Conservation (phyloP, 2,888 invertebrate species). For the Dromius quadrimaculatus region DNA sequence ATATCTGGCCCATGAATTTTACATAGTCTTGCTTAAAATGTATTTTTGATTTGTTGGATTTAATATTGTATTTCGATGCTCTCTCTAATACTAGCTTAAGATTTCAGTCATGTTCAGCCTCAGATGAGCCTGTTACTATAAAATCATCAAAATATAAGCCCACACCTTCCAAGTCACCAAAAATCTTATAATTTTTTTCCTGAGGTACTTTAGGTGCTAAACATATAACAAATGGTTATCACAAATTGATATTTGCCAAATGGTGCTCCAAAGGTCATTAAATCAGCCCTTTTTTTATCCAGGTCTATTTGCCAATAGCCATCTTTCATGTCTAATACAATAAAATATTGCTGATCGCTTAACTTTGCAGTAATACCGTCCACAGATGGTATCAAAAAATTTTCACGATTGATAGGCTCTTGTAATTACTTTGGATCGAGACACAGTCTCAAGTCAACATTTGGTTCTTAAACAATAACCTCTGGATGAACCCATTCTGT, state of each 20-base stretch:
- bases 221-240: constrained; percentile 9
- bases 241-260: constrained; percentile 11
- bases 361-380: not conserved
- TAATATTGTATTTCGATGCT: constrained; percentile 4
- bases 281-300: constrained; percentile 12
- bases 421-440: not conserved
- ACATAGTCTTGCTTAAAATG: not conserved
- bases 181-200: constrained; percentile 7
- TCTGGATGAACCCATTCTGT: not conserved
- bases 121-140: not conserved
- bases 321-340: constrained; percentile 12
- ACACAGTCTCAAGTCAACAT: not conserved
- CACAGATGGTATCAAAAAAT: not conserved
- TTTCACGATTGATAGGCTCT: not conserved
- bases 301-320: not conserved
- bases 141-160: constrained; percentile 16
- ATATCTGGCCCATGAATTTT: constrained; percentile 50
- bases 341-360: not conserved
- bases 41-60: not conserved
- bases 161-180: constrained; percentile 13
- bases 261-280: not conserved
- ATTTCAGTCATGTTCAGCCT: not conserved
- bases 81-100: not conserved
- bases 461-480: not conserved
- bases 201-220: constrained; percentile 8